Evolutionary conservation across 1,140 invertebrate species (phyloP).

Genomic region (Acromyrmex heyeri): DNA sequence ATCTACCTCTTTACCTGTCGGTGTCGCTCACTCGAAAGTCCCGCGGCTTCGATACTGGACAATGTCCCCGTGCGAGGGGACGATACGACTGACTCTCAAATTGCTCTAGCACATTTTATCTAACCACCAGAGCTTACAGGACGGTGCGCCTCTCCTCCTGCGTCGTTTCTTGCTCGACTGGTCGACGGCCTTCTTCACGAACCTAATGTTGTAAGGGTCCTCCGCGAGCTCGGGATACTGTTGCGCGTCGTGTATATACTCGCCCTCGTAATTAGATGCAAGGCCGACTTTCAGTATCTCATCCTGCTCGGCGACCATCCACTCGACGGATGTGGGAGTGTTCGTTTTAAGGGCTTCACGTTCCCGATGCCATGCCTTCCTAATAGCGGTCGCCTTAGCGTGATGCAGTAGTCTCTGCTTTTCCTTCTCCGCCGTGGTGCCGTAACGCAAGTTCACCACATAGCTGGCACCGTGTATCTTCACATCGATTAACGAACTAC

Average conservation of each 20-base stretch:
- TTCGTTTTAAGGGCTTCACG: slow-evolving; percentile 93
- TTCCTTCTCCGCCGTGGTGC: slow-evolving; percentile 95
- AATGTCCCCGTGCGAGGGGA: slow-evolving; percentile 57
- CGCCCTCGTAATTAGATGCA: slow-evolving; percentile 94
- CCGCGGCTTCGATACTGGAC: slow-evolving; percentile 67
- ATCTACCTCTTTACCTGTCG: not conserved
- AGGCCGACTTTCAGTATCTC: slow-evolving; percentile 94
- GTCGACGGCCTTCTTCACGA: slow-evolving; percentile 92
- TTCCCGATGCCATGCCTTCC: slow-evolving; percentile 97
- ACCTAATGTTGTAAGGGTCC: slow-evolving; percentile 97
- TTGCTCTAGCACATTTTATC: slow-evolving; percentile 86
- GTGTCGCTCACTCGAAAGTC: slow-evolving; percentile 58
- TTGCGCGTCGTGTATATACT: slow-evolving; percentile 96
- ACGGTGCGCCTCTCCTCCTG: slow-evolving; percentile 86
- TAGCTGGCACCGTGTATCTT: slow-evolving; percentile 95
- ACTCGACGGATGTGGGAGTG: slow-evolving; percentile 91
- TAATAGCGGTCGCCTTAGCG: slow-evolving; percentile 93
- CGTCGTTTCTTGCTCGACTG: slow-evolving; percentile 89
- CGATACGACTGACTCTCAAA: slow-evolving; percentile 39
- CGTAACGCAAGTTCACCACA: slow-evolving; percentile 95
- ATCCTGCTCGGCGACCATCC: slow-evolving; percentile 93
- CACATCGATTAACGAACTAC: slow-evolving; percentile 90
- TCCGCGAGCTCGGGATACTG: slow-evolving; percentile 97
- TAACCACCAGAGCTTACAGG: slow-evolving; percentile 87
- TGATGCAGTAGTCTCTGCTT: slow-evolving; percentile 95